Evolutionary conservation across 2,797 vertebrate genomes (phyloP).

Genomic region (Halcyon smyrnensis): DNA sequence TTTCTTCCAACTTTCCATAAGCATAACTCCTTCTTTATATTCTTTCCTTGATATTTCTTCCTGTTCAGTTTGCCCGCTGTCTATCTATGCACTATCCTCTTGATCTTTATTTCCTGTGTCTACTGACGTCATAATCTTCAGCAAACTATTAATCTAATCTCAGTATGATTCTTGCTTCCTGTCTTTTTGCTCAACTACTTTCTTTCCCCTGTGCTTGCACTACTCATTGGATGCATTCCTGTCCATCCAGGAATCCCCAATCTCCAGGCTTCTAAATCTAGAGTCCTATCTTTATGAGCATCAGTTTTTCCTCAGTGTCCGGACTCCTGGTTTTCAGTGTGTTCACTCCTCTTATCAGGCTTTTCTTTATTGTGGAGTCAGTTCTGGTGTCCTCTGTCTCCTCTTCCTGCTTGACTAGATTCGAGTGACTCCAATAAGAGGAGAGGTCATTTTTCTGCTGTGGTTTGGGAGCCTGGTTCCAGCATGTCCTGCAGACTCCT

Average conservation of each 20-base stretch:
- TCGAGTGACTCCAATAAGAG: rapidly evolving
- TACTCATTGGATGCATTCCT: neutral
- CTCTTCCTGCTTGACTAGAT: neutral
- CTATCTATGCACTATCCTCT: neutral
- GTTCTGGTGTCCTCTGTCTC: neutral
- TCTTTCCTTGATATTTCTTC: neutral
- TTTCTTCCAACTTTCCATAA: neutral
- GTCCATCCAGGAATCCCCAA: neutral
- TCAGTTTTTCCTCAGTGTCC: neutral
- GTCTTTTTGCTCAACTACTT: neutral
- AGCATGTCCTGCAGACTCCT: neutral
- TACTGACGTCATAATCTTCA: neutral
- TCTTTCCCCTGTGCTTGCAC: neutral
- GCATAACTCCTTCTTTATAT: neutral
- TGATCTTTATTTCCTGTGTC: neutral
- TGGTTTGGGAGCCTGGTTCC: neutral
- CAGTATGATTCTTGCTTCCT: neutral
- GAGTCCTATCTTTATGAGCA: neutral
- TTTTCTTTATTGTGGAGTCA: neutral
- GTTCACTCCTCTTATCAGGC: neutral
- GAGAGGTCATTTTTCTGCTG: neutral
- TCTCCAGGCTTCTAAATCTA: neutral
- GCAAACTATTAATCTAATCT: neutral
- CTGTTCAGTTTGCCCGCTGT: neutral
- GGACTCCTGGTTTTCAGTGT: neutral